phyloP scores from a whole-genome alignment of 2,888 invertebrate genomes.

The Nomada hirtipes region DNA sequence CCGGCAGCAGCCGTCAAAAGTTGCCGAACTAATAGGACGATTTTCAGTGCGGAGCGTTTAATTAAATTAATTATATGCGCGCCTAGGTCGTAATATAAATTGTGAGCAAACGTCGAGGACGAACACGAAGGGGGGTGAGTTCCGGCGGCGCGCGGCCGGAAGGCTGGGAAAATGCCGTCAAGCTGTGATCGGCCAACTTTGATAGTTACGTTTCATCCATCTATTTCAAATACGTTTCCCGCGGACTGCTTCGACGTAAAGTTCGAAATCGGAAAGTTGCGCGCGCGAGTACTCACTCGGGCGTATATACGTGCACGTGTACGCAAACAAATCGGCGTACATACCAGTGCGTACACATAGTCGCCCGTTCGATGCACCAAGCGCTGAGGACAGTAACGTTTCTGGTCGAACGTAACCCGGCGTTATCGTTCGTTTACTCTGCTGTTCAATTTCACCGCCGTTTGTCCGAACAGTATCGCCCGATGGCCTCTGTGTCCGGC shows the following conservation, averaged over 20 bases:
- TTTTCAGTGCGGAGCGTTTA: conserved; percentile 82
- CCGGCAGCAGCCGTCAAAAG: conserved; percentile 76
- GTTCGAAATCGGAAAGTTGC: conserved; percentile 64
- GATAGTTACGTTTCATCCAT: conserved; percentile 83
- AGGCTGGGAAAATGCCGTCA: conserved; percentile 71
- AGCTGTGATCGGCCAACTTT: conserved; percentile 82
- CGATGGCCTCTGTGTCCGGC: not conserved
- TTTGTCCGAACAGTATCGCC: conserved; percentile 42
- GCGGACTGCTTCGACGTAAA: conserved; percentile 68
- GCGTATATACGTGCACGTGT: too few relatives aligned
- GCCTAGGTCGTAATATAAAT: conserved; percentile 82
- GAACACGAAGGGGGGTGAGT: conserved; percentile 66
- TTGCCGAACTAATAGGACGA: conserved; percentile 77
- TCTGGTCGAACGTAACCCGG: conserved; percentile 37
- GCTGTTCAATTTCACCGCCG: conserved; percentile 40
- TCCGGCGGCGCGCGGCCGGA: conserved; percentile 53
- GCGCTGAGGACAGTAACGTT: conserved; percentile 51
- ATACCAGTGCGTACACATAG: not conserved
- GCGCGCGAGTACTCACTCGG: conserved; percentile 12
- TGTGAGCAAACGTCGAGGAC: conserved; percentile 78
- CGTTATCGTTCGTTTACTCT: conserved; percentile 46
- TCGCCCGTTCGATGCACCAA: too few relatives aligned
- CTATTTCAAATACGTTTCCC: conserved; percentile 77
- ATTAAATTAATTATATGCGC: conserved; percentile 84
- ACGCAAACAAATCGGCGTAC: not conserved